A percentile compares a stretch with the other conserved stretches of the same genome.
phyloP scores from a whole-genome alignment of 2,797 vertebrate species.

The Momotus momota region DNA sequence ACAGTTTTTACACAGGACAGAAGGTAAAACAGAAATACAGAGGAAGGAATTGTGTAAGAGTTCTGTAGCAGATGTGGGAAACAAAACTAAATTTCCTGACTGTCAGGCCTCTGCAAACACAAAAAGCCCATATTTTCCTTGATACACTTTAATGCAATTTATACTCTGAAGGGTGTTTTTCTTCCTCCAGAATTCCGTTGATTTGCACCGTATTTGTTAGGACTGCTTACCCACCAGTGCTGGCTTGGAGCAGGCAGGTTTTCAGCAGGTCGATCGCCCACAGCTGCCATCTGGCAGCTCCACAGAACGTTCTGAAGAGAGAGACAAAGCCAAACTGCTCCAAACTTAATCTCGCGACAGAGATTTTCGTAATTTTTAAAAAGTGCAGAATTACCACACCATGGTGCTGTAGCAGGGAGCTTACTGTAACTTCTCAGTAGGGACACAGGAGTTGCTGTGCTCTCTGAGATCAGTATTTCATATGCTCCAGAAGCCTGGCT shows the following conservation, averaged over 20 bases:
- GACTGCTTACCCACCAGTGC: neutral
- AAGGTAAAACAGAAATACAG: neutral
- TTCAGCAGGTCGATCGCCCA: neutral
- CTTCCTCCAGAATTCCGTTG: neutral
- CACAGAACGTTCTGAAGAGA: neutral
- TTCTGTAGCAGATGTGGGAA: neutral
- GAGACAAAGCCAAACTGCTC: neutral
- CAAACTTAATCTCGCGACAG: neutral
- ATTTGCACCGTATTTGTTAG: neutral
- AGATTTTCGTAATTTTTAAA: neutral
- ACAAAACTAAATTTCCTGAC: neutral
- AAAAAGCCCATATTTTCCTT: neutral
- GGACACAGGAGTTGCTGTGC: neutral
- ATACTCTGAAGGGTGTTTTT: neutral
- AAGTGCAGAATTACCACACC: neutral
- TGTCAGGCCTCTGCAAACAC: accelerated
- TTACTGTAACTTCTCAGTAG: neutral
- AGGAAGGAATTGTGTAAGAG: neutral
- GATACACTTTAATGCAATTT: neutral
- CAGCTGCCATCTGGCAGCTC: neutral
- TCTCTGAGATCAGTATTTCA: neutral
- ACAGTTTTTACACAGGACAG: neutral
- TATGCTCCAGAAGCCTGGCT: neutral
- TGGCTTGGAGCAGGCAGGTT: neutral
- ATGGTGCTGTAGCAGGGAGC: neutral